Evolutionary conservation across 2,888 invertebrate species (phyloP).

Genomic region (Andrena bicolor): DNA sequence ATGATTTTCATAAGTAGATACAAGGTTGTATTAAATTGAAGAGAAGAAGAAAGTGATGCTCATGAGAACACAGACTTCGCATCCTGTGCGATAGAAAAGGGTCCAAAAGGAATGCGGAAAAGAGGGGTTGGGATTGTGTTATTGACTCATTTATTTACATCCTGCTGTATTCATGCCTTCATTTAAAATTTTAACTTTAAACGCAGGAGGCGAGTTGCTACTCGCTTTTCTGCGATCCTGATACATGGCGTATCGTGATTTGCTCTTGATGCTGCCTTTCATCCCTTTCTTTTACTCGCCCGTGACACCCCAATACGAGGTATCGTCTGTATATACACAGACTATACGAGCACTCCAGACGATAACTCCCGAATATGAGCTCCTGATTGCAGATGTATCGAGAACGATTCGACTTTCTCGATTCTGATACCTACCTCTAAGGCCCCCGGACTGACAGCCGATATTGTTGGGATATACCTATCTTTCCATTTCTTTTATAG

Average conservation of each 20-base stretch:
- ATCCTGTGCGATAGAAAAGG: neutral
- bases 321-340: neutral
- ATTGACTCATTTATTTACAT: neutral
- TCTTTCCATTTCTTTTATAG: no score
- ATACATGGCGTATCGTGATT: constrained; percentile 78
- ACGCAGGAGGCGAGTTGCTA: neutral
- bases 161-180: neutral
- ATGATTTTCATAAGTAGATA: neutral
- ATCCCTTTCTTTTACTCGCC: constrained; percentile 45
- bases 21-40: neutral
- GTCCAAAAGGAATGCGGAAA: neutral
- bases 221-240: constrained; percentile 72
- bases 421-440: constrained; percentile 28
- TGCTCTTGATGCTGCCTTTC: constrained; percentile 68
- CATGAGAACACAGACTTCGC: neutral
- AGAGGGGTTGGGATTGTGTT: neutral
- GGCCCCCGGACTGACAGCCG: neutral
- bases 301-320: neutral
- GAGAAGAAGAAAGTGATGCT: neutral
- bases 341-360: neutral
- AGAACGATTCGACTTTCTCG: constrained; percentile 64
- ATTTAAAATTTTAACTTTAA: neutral
- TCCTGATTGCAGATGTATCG: constrained; percentile 78
- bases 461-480: neutral
- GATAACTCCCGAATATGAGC: constrained; percentile 57